A percentile compares a stretch with the other conserved stretches of the same genome.
Conservation (phyloP, 2,888 invertebrate species). For the Macrophya alboannulata region DNA sequence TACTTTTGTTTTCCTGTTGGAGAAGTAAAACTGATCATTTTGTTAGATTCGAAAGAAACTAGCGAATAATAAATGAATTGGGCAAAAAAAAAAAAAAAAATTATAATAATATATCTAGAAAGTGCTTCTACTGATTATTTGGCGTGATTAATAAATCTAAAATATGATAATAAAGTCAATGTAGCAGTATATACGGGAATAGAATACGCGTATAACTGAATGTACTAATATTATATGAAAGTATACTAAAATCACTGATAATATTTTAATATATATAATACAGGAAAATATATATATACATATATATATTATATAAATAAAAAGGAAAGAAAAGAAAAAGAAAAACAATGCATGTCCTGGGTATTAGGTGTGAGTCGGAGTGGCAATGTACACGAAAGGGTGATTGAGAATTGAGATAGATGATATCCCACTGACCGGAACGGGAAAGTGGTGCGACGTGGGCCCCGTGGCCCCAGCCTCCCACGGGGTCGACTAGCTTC, state of each 20-base stretch:
- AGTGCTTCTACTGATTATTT: conserved; percentile 54
- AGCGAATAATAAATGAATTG: conserved; percentile 21
- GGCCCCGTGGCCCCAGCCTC: conserved; percentile 69
- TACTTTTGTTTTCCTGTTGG: neutral
- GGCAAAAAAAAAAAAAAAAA: conserved; percentile 22
- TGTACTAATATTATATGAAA: conserved; percentile 60
- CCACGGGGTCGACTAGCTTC: conserved; percentile 63
- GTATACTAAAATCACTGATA: conserved; percentile 59
- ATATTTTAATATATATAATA: conserved; percentile 59
- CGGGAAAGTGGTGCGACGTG: conserved; percentile 58
- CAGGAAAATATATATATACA: conserved; percentile 41
- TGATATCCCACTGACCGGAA: conserved; percentile 41
- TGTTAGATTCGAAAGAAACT: neutral
- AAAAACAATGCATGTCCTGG: conserved; percentile 46
- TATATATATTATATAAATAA: conserved; percentile 55
- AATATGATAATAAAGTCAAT: conserved; percentile 64
- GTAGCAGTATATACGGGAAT: conserved; percentile 60
- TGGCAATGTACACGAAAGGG: neutral
- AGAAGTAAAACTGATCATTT: neutral
- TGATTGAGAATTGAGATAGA: neutral
- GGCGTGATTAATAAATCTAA: conserved; percentile 59
- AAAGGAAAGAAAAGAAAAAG: conserved; percentile 64
- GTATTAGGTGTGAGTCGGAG: conserved; percentile 38
- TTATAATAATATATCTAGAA: conserved; percentile 39
- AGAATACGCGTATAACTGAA: conserved; percentile 58